Base-by-base conservation (phyloP, 2,888 invertebrate species). In the Tanypteryx hageni region DNA sequence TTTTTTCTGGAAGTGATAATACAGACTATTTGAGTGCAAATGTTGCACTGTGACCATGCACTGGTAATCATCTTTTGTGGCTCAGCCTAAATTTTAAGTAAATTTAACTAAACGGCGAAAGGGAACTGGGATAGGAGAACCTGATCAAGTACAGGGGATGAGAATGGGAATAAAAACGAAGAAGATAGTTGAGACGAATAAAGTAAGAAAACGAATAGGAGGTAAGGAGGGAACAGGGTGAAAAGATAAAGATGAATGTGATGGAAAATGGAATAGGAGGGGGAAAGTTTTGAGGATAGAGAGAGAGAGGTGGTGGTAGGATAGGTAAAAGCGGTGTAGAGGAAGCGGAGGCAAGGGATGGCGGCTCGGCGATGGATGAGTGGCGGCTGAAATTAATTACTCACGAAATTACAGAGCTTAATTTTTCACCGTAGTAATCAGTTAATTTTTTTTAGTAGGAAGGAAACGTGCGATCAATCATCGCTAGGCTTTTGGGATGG, bases 341-440 rank as follows among this genome's bases (percentile, higher is more conserved):
- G 44, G 44, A 22, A 27, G 76, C 22, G 76, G 76, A 22, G 76
- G 11, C 13, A 76, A 76, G 22, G 76, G 27, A 27, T 76, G 76
- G 22, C 76, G n/a, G 7, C 68, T 10, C 68, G 27, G 76, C 27
- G 27, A 76, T 76, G 76, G 27, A 76, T 76, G 76, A 22, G 76
- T 22, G 76, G 76, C 76, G 76, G 27, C 76, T 4, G 76, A 27
- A 27, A 76, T 76, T 22, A 76, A 76, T 76, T 76, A 76, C 76
- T 76, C 22, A 76, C 76, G 76, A 76, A 76, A 76, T 76, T 76
- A 76, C 22, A 22, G 27, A 27, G 22, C 22, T 76, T 76, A 76
- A 76, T 76, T 76, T 76, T 76, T 76, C 76, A 76, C 76, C 76
- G 76, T 27, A 76, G 27, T 76, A 76, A 76, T 76, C 76, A 27